These are phyloP conservation scores for Halichoerus grypus DNA, from an alignment of 2,113 vertebrate genomes.

Conservation along the genomic window DNA sequence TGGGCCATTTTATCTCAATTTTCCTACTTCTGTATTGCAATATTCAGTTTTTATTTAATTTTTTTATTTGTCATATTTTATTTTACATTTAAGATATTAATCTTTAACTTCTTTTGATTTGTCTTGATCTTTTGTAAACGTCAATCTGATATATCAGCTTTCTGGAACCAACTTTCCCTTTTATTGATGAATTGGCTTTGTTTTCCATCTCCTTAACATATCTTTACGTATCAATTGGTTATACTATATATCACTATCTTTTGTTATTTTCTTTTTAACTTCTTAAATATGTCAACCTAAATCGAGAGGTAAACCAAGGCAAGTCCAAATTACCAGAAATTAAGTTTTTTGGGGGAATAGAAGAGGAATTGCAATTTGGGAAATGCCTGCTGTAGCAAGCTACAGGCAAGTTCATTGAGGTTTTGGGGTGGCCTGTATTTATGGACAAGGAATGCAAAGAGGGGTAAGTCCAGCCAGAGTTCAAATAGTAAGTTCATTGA, in stretches of 20 bases:
- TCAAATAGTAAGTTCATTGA: background rate
- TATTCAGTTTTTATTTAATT: background rate
- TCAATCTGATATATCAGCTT: background rate
- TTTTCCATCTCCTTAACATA: background rate
- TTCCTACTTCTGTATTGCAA: background rate
- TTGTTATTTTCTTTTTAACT: background rate
- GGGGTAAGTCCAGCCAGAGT: background rate
- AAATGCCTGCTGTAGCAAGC: background rate
- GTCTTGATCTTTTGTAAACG: background rate
- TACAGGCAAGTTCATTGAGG: background rate
- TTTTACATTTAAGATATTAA: background rate
- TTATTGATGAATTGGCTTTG: background rate
- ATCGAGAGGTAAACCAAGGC: background rate
- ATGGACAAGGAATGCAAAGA: background rate
- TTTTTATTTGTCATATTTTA: background rate
- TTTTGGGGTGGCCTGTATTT: background rate
- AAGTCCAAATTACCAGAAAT: background rate
- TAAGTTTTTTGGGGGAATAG: background rate
- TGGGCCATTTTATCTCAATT: background rate
- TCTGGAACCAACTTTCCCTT: background rate
- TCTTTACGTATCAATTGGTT: background rate
- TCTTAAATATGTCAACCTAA: background rate
- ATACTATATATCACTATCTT: background rate
- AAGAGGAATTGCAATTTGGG: background rate
- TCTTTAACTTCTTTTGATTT: background rate